Conservation (phyloP, 1,140 invertebrate genomes). For the Pseudomyrmex gracilis region DNA sequence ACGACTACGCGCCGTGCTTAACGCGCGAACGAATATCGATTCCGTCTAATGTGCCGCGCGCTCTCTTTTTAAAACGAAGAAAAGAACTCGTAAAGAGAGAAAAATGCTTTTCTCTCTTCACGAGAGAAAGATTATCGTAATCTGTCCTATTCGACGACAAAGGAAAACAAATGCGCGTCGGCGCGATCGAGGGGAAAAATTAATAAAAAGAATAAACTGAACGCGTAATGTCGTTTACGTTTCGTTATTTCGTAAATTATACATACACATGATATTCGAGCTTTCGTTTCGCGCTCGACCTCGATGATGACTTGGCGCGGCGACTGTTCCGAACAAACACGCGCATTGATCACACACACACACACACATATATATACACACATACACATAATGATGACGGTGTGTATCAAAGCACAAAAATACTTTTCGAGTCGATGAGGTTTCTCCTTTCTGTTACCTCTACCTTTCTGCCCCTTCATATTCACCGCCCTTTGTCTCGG, state of each 20-base stretch:
- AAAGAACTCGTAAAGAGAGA: not conserved
- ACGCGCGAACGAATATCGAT: conserved; percentile 26
- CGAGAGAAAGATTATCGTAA: too few species aligned
- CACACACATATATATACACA: too few species aligned
- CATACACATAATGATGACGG: not conserved
- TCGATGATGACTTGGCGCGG: not conserved
- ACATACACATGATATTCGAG: conserved; percentile 6
- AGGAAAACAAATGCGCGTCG: too few species aligned
- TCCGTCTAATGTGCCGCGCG: not conserved
- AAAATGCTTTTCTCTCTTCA: not conserved
- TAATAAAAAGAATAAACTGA: too few species aligned
- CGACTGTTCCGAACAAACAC: conserved; percentile 29
- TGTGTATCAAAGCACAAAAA: conserved; percentile 62
- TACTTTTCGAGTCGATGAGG: conserved; percentile 59
- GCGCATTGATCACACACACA: conserved; percentile 37
- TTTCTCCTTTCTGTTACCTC: conserved; percentile 46
- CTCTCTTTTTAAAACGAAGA: not conserved
- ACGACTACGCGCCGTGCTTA: not conserved
- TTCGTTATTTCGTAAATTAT: too few species aligned
- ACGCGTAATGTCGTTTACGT: too few species aligned
- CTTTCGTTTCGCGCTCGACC: not conserved
- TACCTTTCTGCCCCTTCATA: not conserved
- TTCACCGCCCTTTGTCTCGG: conserved; percentile 17
- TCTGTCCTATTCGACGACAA: too few species aligned
- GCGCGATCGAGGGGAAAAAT: too few species aligned